Evolutionary conservation across 2,888 invertebrate genomes (phyloP), one percentile per base, ranked within the genome.

Genomic region (Nomada flava): DNA sequence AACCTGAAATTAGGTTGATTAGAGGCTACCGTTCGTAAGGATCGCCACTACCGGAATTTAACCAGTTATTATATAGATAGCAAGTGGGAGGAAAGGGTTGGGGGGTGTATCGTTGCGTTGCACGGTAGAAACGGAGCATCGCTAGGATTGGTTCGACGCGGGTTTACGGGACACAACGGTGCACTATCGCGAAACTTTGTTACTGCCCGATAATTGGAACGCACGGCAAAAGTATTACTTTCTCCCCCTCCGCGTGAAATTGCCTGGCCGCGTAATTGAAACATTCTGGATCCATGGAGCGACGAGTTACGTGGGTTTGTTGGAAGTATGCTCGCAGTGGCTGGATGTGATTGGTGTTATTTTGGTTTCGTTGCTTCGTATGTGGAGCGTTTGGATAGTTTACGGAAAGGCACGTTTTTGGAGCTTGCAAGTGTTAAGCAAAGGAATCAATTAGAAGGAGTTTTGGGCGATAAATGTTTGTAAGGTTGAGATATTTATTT

Each of bases 21-120:
- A 94, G 93, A 92, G 93, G 93, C 93, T 94, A 93, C 93, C 92
- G 93, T 93, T 93, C 91, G 91, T 91, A 91, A 91, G 91, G 91
- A 92, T 91, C 86, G 89, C 92, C 90, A 94, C 93, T 94, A 94
- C 93, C 93, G 93, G 93, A 94, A 94, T 93, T 94, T 91, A 91
- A 92, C 92, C 92, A 91, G 91, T 93, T 92, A 93, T 94, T 93
- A 93, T 89, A 92, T 89, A 91, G 91, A 90, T 91, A 90, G 85
- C 84, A 85, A 69, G 63, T 13, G 29, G 86, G 74, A 65, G 65
- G 72, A 75, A 76, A 62, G 62, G 47, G 71, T 3, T 4, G 29
- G 23, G 23, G 10, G 57, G 47, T 15, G n/a, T 10, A 26, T 26
- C 15, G 3, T 13, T 20, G 53, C 13, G 59, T 67, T 47, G 23